Percentiles rank a stretch among this genome's conserved stretches.
Conservation (phyloP, 2,888 invertebrate species). For the Agapostemon virescens region DNA sequence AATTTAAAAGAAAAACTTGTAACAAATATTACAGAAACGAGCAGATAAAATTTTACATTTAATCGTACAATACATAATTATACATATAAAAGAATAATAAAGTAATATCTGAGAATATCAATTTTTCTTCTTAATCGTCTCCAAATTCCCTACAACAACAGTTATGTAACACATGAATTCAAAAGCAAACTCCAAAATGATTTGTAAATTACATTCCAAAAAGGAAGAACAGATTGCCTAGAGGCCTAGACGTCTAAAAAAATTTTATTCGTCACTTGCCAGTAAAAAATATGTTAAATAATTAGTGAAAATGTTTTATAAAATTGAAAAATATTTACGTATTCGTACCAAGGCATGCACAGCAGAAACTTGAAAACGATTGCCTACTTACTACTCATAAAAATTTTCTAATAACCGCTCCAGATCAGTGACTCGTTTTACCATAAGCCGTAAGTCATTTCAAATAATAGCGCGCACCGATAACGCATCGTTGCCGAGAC, state of each 20-base stretch:
- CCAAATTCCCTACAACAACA: neutral
- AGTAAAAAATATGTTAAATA: neutral
- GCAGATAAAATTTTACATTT: neutral
- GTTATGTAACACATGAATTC: neutral
- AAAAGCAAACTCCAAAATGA: neutral
- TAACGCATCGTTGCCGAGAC: neutral
- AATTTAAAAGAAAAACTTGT: neutral
- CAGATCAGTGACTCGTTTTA: neutral
- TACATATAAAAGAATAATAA: neutral
- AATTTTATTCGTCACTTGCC: neutral
- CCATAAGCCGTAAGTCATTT: neutral
- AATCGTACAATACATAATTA: neutral
- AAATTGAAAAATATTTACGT: neutral
- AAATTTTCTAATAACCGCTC: neutral
- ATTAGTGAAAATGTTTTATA: neutral
- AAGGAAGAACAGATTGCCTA: neutral
- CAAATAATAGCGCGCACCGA: too few relatives aligned
- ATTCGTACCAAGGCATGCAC: constrained; percentile 14
- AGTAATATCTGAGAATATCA: neutral
- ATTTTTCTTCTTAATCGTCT: neutral
- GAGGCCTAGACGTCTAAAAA: neutral
- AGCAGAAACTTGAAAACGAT: neutral
- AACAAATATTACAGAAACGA: neutral
- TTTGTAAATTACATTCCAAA: neutral
- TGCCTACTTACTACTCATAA: neutral